phyloP scores from a whole-genome alignment of 2,797 vertebrate genomes.

The Syndactyla subalaris region DNA sequence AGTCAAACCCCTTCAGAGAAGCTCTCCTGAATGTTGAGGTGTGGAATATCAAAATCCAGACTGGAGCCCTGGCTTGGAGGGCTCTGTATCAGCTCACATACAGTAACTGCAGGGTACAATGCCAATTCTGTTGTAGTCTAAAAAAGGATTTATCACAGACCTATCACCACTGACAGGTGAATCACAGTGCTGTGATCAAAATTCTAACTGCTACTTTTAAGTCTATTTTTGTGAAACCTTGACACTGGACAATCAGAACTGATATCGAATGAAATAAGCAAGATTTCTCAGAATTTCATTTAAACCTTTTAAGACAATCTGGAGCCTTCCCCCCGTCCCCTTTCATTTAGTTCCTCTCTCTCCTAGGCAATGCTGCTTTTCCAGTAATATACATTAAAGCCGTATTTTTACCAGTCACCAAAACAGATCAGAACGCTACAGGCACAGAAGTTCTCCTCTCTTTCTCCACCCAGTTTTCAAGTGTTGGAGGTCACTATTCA shows the following conservation, averaged over 20 bases:
- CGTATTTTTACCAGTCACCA: not conserved
- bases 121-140: not conserved
- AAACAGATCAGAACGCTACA: not conserved
- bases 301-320: not conserved
- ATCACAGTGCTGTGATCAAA: not conserved
- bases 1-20: not conserved
- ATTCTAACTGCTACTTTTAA: not conserved
- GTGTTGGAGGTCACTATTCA: not conserved
- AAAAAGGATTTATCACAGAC: not conserved
- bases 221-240: not conserved
- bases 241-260: not conserved
- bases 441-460: not conserved
- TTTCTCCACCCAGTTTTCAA: not conserved
- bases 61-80: not conserved
- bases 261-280: not conserved
- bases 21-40: not conserved
- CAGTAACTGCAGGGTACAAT: not conserved
- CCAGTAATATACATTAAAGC: not conserved
- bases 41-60: not conserved
- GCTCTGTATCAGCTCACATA: not conserved
- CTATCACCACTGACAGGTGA: not conserved
- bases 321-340: fast-evolving
- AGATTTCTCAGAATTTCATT: not conserved
- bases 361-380: not conserved
- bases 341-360: not conserved